Percentiles rank a stretch among this genome's conserved stretches.
These are phyloP conservation scores for Henricia sp. DNA, from an alignment of 53 echinoderm and acorn worm genomes.

Conservation along the genomic window DNA sequence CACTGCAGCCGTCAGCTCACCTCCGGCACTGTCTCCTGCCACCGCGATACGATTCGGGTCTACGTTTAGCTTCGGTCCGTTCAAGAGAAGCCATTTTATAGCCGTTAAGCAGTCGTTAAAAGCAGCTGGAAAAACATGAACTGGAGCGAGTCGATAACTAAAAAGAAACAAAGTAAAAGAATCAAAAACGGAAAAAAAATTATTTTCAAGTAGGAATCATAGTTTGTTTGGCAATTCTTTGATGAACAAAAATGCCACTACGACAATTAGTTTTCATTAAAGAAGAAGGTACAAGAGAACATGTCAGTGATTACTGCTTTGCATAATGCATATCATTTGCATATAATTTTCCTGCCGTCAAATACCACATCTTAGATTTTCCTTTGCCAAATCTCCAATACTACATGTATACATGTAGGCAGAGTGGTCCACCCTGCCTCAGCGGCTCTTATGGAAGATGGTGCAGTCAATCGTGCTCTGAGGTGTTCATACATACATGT, in stretches of 20 bases:
- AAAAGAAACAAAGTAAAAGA: background rate
- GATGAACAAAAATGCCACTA: background rate
- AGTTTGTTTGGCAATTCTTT: too few species aligned
- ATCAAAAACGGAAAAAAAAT: background rate
- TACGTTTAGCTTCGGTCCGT: constrained; percentile 26
- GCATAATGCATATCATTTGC: too few species aligned
- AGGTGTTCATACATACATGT: too few species aligned
- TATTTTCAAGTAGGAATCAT: background rate
- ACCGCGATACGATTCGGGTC: constrained; percentile 33
- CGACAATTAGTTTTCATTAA: too few species aligned
- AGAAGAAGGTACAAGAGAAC: background rate
- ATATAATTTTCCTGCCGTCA: too few species aligned
- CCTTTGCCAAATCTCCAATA: too few species aligned
- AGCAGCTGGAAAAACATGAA: constrained; percentile 48
- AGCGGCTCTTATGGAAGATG: too few species aligned
- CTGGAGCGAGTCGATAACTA: constrained; percentile 50
- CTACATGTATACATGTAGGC: too few species aligned
- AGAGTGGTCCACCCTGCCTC: too few species aligned
- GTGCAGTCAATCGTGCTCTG: too few species aligned
- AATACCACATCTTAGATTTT: too few species aligned
- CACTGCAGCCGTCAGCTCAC: constrained; percentile 37
- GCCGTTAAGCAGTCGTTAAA: constrained; percentile 30
- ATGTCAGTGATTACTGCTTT: too few species aligned
- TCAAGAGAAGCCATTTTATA: constrained; percentile 39
- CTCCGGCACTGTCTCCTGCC: constrained; percentile 56